Conservation (phyloP, 2,888 invertebrate species). For the Epirrhoe alternata region DNA sequence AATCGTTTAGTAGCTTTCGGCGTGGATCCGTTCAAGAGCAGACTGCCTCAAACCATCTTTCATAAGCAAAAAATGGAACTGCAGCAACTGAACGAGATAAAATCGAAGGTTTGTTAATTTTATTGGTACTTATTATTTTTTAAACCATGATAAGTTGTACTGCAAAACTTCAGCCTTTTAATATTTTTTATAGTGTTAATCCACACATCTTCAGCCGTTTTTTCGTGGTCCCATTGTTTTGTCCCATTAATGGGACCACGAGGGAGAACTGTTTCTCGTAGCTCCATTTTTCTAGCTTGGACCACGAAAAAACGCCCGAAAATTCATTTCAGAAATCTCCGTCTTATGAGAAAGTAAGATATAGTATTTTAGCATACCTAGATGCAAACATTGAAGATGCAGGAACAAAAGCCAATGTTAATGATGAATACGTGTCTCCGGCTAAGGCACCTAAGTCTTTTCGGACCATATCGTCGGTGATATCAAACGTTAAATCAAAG, state of each 20-base stretch:
- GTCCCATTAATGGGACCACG: too few species aligned
- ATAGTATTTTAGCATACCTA: conserved; percentile 75
- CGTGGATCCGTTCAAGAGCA: conserved; percentile 86
- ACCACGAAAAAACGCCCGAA: too few species aligned
- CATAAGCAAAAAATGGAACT: conserved; percentile 84
- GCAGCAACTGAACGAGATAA: conserved; percentile 83
- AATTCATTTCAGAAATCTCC: conserved; percentile 75
- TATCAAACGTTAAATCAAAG: conserved; percentile 83
- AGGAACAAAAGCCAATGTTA: conserved; percentile 49
- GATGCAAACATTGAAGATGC: conserved; percentile 62
- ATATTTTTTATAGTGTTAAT: too few species aligned
- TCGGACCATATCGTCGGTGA: conserved; percentile 71
- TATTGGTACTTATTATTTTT: background rate
- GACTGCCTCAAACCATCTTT: conserved; percentile 83
- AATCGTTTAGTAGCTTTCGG: conserved; percentile 85
- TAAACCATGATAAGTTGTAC: background rate
- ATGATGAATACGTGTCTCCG: conserved; percentile 64
- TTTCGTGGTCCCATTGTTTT: too few species aligned
- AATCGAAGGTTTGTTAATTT: conserved; percentile 79
- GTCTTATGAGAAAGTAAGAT: conserved; percentile 74
- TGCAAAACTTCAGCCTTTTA: too few species aligned
- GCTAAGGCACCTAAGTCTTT: conserved; percentile 61
- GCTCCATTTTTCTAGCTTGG: too few species aligned
- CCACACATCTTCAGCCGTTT: too few species aligned
- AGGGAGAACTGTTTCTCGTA: too few species aligned